Base-by-base conservation (phyloP, 1,140 invertebrate species). In the Polyergus mexicanus region DNA sequence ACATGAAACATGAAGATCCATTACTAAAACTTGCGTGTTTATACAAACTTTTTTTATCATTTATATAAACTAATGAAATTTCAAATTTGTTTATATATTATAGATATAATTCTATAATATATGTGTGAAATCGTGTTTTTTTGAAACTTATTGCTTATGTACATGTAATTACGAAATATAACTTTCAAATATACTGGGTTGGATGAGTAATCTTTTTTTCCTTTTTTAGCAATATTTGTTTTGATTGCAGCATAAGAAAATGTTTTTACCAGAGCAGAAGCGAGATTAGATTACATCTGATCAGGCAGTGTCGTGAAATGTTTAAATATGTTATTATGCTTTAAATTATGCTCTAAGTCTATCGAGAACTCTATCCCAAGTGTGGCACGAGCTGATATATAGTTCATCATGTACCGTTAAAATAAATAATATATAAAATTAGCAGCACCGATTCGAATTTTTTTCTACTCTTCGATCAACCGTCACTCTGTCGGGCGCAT, bases 401-500 rank as follows among this genome's bases (percentile, higher is more conserved):
- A 86, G 84, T 85, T 91, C 90, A 87, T 92, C 90, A 88, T 90
- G 89, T 86, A 88, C 84, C 81, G 32, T 86, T 91, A 86, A 85
- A 91, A 92, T 89, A 91, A 92, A 91, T 92, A 92, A 91, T 91
- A 89, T 87, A 91, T 87, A 88, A 88, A 91, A 91, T 93, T 94
- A 95, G 91, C 95, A 95, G 92, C 95, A 96, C 76, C 94, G 93
- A 92, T 94, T 95, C 60, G 94, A 92, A 90, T 88, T 94, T 90
- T 94, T 92, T 84, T 95, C 95, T 81, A 94, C 93, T 93, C 96
- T 95, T 92, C 96, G 95, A 94, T 97, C 96, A 7, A 97, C 95
- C 66, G 96, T 96, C 22, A 97, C 96, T 88, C 96, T 95, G 91
- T 97, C 97, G 3, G 96, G 95, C 88, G 96, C 96, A 92, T 97